These are phyloP conservation scores for Muricea muricata DNA, from an alignment of 92 coral and sea anemone genomes.

Conservation along the genomic window DNA sequence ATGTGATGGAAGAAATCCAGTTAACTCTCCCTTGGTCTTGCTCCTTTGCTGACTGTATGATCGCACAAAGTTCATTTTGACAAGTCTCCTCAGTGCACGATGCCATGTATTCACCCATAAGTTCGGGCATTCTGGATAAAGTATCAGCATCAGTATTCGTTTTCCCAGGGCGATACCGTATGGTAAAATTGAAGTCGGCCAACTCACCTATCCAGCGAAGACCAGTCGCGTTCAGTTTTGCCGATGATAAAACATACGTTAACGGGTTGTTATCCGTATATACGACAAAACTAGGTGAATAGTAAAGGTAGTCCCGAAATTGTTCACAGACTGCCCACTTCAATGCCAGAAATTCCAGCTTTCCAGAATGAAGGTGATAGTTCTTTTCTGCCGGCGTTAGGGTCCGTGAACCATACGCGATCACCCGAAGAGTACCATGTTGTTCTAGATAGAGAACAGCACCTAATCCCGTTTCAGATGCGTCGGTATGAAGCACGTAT, in stretches of 20 bases:
- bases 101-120: slow-evolving; percentile 12
- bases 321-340: slow-evolving; percentile 47
- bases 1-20: background rate
- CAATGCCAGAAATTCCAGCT: slow-evolving; percentile 44
- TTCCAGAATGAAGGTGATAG: slow-evolving; percentile 54
- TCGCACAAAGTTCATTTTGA: slow-evolving; percentile 5
- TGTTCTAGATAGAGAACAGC: slow-evolving; percentile 42
- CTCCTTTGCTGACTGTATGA: background rate
- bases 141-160: slow-evolving; percentile 43
- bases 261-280: slow-evolving; percentile 32
- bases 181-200: slow-evolving; percentile 54
- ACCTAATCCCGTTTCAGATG: no score
- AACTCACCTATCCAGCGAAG: slow-evolving; percentile 46
- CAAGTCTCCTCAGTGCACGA: slow-evolving; percentile 17
- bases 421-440: slow-evolving; percentile 39
- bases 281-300: background rate
- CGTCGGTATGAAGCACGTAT: slow-evolving; percentile 46
- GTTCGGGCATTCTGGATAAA: slow-evolving; percentile 30
- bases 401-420: slow-evolving; percentile 56
- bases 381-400: slow-evolving; percentile 42
- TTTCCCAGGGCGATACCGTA: slow-evolving; percentile 33
- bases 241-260: slow-evolving; percentile 26
- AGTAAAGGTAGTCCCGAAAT: slow-evolving; percentile 50
- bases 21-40: background rate
- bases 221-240: slow-evolving; percentile 13